Percentiles rank a stretch among this genome's conserved stretches.
Evolutionary conservation across 2,888 invertebrate species (phyloP).

Genomic region (Agriopis leucophaearia): DNA sequence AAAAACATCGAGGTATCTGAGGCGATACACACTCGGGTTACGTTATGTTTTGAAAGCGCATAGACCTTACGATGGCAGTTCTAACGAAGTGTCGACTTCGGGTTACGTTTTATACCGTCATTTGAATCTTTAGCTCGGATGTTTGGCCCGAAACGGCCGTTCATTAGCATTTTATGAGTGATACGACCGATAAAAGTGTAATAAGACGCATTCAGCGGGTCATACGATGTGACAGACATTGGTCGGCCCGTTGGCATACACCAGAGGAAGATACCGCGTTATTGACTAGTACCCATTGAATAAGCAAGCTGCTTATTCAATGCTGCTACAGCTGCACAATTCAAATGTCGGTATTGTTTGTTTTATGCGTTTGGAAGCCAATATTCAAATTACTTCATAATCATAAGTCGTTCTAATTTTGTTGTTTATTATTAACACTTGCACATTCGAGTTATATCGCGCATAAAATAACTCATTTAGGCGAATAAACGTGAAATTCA

Average conservation of each 20-base stretch:
- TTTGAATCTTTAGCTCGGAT: conserved; percentile 85
- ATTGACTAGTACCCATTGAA: conserved; percentile 73
- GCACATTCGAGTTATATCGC: conserved; percentile 25
- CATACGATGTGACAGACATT: conserved; percentile 78
- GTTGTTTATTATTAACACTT: conserved; percentile 28
- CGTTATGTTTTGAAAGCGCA: conserved; percentile 84
- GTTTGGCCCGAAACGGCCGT: conserved; percentile 84
- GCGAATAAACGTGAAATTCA: conserved; percentile 62
- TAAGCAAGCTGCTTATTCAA: too few species aligned
- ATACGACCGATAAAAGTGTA: conserved; percentile 86
- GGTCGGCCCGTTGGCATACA: conserved; percentile 71
- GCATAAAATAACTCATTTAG: conserved; percentile 50
- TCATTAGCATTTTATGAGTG: conserved; percentile 86
- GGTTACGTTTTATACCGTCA: conserved; percentile 85
- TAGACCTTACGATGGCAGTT: conserved; percentile 81
- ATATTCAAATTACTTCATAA: conserved; percentile 8
- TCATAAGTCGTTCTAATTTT: conserved; percentile 20
- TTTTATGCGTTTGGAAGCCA: conserved; percentile 58
- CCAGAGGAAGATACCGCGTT: conserved; percentile 74
- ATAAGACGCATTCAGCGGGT: conserved; percentile 83
- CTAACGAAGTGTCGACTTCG: conserved; percentile 84
- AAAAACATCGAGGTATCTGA: conserved; percentile 80
- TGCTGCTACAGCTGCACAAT: conserved; percentile 70
- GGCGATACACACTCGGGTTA: conserved; percentile 77
- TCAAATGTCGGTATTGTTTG: conserved; percentile 67